These are phyloP conservation scores for Athene cunicularia DNA, from an alignment of 2,113 vertebrate species.

Conservation along the genomic window DNA sequence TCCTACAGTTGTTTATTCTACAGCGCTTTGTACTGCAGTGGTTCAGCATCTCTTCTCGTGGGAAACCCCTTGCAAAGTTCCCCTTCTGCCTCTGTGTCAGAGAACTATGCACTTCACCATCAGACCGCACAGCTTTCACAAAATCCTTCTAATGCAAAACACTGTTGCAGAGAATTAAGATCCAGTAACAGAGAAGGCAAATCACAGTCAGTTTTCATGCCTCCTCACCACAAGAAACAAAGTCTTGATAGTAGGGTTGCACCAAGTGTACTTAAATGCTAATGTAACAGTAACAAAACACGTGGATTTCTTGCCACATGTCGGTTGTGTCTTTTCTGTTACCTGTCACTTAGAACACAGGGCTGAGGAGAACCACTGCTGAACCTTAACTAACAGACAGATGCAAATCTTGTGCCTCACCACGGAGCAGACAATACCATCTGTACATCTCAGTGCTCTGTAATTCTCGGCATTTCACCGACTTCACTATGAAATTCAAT, in stretches of 20 bases:
- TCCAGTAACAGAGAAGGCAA: neutral
- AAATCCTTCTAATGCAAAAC: neutral
- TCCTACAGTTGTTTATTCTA: constrained; percentile 50
- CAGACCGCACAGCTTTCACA: neutral
- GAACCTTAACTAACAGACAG: neutral
- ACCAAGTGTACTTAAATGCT: neutral
- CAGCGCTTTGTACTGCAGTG: neutral
- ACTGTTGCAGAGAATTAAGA: neutral
- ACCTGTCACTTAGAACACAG: neutral
- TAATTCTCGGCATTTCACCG: neutral
- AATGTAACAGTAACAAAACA: neutral
- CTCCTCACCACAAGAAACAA: neutral
- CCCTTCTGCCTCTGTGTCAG: constrained; percentile 10
- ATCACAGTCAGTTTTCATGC: neutral
- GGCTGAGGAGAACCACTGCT: neutral
- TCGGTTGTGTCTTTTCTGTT: neutral
- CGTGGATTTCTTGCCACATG: neutral
- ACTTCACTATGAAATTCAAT: neutral
- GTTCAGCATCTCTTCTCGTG: constrained; percentile 7
- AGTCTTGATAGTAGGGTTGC: neutral
- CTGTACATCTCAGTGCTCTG: neutral
- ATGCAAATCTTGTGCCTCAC: constrained; percentile 12
- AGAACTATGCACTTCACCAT: neutral
- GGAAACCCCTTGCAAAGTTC: constrained; percentile 63
- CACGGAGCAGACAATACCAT: neutral